phyloP scores from a whole-genome alignment of 2,888 invertebrate genomes.

The Spilosoma lubricipeda region DNA sequence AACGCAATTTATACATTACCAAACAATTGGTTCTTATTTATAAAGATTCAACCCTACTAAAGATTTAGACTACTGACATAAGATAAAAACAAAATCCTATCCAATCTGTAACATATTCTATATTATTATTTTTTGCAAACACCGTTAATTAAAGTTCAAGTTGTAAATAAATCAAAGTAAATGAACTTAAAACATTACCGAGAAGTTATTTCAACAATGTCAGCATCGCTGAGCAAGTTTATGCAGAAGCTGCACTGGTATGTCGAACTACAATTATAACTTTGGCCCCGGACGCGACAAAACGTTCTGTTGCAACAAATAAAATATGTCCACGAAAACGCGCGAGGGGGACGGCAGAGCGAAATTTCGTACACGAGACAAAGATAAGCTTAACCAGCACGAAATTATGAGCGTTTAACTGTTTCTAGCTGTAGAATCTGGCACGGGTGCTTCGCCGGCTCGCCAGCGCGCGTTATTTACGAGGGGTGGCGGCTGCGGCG shows the following conservation, averaged over 20 bases:
- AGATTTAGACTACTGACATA: background rate
- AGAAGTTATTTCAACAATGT: conserved; percentile 82
- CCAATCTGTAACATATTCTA: background rate
- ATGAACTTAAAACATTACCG: conserved; percentile 78
- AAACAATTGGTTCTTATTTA: background rate
- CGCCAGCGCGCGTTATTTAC: conserved; percentile 86
- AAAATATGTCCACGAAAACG: conserved; percentile 83
- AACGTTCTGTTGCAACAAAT: conserved; percentile 81
- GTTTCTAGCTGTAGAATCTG: conserved; percentile 87
- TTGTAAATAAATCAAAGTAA: conserved; percentile 54
- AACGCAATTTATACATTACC: background rate
- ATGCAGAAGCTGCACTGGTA: conserved; percentile 83
- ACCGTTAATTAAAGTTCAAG: conserved; percentile 44
- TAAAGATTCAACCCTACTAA: background rate
- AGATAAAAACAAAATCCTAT: background rate
- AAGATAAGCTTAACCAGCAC: conserved; percentile 87
- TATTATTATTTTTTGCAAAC: conserved; percentile 23
- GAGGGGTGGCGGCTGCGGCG: conserved; percentile 75
- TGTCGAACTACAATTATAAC: conserved; percentile 86
- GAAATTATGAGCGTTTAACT: conserved; percentile 87
- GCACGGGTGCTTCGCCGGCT: conserved; percentile 86
- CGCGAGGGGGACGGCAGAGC: conserved; percentile 78
- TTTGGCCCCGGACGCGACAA: conserved; percentile 81
- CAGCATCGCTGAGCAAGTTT: conserved; percentile 77
- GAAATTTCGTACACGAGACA: conserved; percentile 85